Evolutionary conservation across 2,113 vertebrate genomes (phyloP), one percentile per base, ranked within the genome.

Genomic region (Hemiprocne comata): DNA sequence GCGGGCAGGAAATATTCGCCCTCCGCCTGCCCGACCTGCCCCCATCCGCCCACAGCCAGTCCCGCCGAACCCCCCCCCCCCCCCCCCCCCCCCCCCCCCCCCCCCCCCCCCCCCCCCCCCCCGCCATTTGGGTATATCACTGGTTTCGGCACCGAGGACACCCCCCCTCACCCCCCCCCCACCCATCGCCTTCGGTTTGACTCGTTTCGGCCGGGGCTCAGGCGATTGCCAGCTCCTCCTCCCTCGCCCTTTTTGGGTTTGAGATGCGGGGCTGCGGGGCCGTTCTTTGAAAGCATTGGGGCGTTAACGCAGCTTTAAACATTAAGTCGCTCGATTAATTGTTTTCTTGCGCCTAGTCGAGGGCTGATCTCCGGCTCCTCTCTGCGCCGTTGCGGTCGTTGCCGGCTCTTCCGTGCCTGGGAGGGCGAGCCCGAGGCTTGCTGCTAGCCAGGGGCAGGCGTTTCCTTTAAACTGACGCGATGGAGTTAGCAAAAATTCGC

Each of bases 1-100:
- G 94, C 95, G 91, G 97, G 97, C 97, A 98, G 98, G 97, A 98
- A 98, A 98, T 95, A 97, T 98, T 98, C 97, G 96, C 97, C 97
- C 96, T 98, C 94, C 95, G 81, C n/a, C 89, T 87, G 70, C 74
- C 70, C 79, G 91, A 75, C 66, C 85, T 89, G 60, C 95, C 97
- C 96, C 97, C 97, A 89, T 96, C 97, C 94, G 81, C 91, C 82
- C 55, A 38, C 81, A 64, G 64, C 66, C 76, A 70, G 72, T 50
- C 67, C 72, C 38, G 24, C 38, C 33, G 34, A 33, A 40, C 66
- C 23, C 24, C 85, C 80, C 87, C 91, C 83, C 77, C 80, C 87
- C 91, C 83, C 77, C 80, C 87, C 91, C 83, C 77, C 80, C 87
- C 91, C 83, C 77, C 80, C 87, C 91, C 83, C 77, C 23, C 24